Conservation (phyloP, 2,888 invertebrate species). For the Petrolisthes manimaculis region DNA sequence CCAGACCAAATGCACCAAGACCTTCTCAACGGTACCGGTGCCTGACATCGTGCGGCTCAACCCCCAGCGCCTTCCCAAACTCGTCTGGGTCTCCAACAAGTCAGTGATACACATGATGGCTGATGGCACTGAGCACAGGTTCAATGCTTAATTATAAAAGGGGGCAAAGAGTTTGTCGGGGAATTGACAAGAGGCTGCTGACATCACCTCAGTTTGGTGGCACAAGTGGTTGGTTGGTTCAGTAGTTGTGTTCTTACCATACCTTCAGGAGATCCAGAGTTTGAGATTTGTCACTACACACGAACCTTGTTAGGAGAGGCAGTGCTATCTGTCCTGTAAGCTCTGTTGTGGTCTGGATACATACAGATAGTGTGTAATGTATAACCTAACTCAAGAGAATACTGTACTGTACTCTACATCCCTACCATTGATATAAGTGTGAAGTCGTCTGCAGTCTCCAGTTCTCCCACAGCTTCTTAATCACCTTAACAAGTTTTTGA, state of each 20-base stretch:
- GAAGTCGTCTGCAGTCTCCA: no score
- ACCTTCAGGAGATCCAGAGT: background rate
- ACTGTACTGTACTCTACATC: no score
- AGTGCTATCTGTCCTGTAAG: no score
- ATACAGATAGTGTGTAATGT: no score
- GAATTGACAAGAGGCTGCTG: background rate
- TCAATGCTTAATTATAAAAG: constrained; percentile 77
- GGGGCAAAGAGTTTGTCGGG: background rate
- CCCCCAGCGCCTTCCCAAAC: constrained; percentile 88
- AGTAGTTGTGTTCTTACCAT: background rate
- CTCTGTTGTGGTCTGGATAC: no score
- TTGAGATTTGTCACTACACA: no score
- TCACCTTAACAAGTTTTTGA: no score
- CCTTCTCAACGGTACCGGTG: constrained; percentile 92
- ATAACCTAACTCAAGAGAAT: no score
- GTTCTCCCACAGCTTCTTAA: no score
- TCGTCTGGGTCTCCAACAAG: constrained; percentile 95
- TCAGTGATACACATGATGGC: constrained; percentile 94
- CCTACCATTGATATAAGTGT: no score
- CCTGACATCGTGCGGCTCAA: constrained; percentile 88
- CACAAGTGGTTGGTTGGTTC: background rate
- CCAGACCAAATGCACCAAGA: constrained; percentile 95
- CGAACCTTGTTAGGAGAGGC: no score
- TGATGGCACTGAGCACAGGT: constrained; percentile 92
- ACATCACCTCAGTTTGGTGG: background rate